Conservation (phyloP, 2,888 invertebrate species). For the Diarsia dahlii region DNA sequence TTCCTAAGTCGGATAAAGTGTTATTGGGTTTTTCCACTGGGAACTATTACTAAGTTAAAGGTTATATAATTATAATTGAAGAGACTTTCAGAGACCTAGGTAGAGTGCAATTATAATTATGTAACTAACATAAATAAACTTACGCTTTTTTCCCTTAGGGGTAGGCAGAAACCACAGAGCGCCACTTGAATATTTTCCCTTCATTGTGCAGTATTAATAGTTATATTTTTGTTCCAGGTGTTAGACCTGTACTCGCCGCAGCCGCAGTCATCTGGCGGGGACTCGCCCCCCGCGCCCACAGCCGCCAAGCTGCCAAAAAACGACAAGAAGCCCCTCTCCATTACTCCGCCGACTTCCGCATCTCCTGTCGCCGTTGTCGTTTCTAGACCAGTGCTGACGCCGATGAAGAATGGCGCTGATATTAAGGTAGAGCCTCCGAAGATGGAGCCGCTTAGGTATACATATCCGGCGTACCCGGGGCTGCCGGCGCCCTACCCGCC, state of each 20-base stretch:
- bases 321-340: slow-evolving; percentile 88
- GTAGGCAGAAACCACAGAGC: neutral
- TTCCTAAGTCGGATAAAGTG: too few relatives aligned
- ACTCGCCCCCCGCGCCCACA: slow-evolving; percentile 92
- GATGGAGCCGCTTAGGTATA: slow-evolving; percentile 80
- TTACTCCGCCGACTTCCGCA: slow-evolving; percentile 88
- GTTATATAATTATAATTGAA: too few relatives aligned
- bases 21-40: too few relatives aligned
- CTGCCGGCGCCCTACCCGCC: slow-evolving; percentile 84
- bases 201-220: neutral
- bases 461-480: slow-evolving; percentile 79
- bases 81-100: neutral
- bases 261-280: slow-evolving; percentile 91
- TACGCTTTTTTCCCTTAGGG: neutral
- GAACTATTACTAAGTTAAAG: too few relatives aligned
- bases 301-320: slow-evolving; percentile 88
- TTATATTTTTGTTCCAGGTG: slow-evolving; percentile 83
- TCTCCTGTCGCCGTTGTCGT: slow-evolving; percentile 84
- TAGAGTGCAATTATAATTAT: too few relatives aligned
- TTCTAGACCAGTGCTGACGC: slow-evolving; percentile 77
- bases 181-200: neutral
- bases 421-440: slow-evolving; percentile 80
- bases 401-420: slow-evolving; percentile 86
- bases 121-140: neutral
- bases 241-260: slow-evolving; percentile 97